Evolutionary conservation across 2,888 invertebrate species (phyloP), one percentile per base, ranked within the genome.

Genomic region (Agrypnus murinus): DNA sequence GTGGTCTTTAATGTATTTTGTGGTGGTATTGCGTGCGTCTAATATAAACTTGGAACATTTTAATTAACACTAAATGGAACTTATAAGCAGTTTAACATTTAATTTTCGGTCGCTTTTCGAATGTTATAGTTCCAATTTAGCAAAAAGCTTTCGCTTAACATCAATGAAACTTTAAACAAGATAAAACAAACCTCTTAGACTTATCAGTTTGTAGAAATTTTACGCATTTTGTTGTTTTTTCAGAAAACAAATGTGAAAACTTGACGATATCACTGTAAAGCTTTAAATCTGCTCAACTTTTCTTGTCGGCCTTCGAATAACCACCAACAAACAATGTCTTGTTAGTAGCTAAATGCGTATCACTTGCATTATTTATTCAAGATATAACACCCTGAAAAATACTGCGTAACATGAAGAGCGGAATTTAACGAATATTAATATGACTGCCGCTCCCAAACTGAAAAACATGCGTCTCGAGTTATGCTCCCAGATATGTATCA

Each of bases 1-100:
- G 65, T 55, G 65, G 65, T 65, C 65, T 45, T 57, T 15, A 53
- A 53, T 53, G 53, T 48, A 48, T 62, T 64, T 64, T 43, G 34
- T 46, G 17, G 32, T 48, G 48, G 17, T 48, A 46, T 25, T 62
- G 48, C 62, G 48, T 62, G 62, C 38, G 19, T 38, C 31, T 63
- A 50, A 63, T 50, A 63, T 50, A 50, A 50, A 48, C 36, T 34
- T 62, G 14, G 62, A 59, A 31, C 62, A n/a, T 62, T 48, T 60
- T 62, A 62, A 62, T 62, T 62, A 48, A 10, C 32, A 48, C 25
- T 25, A 48, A 25, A 25, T 25, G 5, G 25, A 25, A 25, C 25
- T 25, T 25, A 25, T 25, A 25, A 25, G 25, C 25, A 5, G 25
- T 25, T 25, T 25, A 25, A 25, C 2, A 25, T 25, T 25, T 25